Conservation (phyloP, 1,140 invertebrate genomes). For the Tribolium madens region DNA sequence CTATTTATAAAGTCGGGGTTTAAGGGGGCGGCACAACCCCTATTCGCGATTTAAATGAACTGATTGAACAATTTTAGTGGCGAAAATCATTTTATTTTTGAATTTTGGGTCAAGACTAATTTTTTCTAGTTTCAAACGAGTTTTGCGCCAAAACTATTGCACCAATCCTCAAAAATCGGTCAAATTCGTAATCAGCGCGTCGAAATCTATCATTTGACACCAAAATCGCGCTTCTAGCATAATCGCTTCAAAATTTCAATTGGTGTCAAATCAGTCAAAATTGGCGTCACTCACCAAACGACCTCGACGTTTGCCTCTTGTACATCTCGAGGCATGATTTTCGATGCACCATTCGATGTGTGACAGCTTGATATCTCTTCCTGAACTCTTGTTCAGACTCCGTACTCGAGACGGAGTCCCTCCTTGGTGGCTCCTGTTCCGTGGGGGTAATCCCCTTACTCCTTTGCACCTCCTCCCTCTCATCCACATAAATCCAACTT, state of each 20-base stretch:
- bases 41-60: too few species aligned
- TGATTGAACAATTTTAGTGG: too few species aligned
- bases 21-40: neutral
- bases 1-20: conserved; percentile 27
- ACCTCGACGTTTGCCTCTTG: conserved; percentile 83
- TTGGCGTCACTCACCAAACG: conserved; percentile 81
- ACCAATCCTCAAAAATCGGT: too few species aligned
- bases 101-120: too few species aligned
- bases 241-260: too few species aligned
- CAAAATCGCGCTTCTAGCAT: too few species aligned
- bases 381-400: conserved; percentile 88
- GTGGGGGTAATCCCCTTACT: conserved; percentile 3
- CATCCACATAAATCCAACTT: conserved; percentile 82
- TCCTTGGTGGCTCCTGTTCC: conserved; percentile 62
- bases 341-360: conserved; percentile 90
- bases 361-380: conserved; percentile 87
- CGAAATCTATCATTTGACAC: too few species aligned
- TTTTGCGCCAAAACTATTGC: too few species aligned
- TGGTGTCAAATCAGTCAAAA: neutral
- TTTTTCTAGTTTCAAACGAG: too few species aligned
- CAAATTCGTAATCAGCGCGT: too few species aligned
- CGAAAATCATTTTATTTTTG: too few species aligned
- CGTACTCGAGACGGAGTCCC: conserved; percentile 77
- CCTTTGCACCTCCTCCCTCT: conserved; percentile 78
- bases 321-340: conserved; percentile 94